A percentile compares a stretch with the other conserved stretches of the same genome.
These are phyloP conservation scores for Cyprinella venusta DNA, from an alignment of 2,797 vertebrate species.

Conservation along the genomic window DNA sequence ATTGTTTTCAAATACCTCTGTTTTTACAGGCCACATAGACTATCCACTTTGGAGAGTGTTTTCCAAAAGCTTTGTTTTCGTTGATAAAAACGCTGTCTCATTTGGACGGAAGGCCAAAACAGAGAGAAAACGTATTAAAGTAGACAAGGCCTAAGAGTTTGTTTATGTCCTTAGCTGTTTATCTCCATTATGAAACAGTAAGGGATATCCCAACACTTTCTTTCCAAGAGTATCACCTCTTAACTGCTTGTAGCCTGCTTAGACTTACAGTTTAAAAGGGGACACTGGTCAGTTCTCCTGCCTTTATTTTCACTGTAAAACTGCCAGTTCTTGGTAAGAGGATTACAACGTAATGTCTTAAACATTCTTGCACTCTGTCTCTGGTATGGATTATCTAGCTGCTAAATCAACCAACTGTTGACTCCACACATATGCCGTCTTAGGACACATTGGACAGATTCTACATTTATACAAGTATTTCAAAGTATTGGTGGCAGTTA, in stretches of 20 bases:
- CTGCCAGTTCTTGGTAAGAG: conserved; percentile 63
- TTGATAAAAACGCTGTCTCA: no score
- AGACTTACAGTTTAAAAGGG: conserved; percentile 26
- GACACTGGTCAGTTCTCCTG: conserved; percentile 13
- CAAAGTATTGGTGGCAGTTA: neutral
- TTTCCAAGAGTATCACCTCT: conserved; percentile 36
- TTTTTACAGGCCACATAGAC: no score
- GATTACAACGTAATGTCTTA: conserved; percentile 54
- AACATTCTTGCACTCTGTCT: neutral
- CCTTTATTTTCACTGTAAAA: conserved; percentile 13
- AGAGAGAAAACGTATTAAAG: no score
- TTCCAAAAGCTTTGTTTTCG: no score
- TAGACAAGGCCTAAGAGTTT: neutral
- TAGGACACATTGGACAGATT: neutral
- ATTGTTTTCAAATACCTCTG: no score
- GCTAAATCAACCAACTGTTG: conserved; percentile 26
- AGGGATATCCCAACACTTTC: conserved; percentile 9
- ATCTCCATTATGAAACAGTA: conserved; percentile 38
- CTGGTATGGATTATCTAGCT: neutral
- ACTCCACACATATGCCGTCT: neutral
- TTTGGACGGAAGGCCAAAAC: no score
- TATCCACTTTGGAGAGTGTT: no score
- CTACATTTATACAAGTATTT: neutral
- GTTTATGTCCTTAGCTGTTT: conserved; percentile 39
- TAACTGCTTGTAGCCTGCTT: conserved; percentile 30